Evolutionary conservation across 2,797 vertebrate genomes (phyloP), one percentile per base, ranked within the genome.

Genomic region (Lagorchestes hirsutus): DNA sequence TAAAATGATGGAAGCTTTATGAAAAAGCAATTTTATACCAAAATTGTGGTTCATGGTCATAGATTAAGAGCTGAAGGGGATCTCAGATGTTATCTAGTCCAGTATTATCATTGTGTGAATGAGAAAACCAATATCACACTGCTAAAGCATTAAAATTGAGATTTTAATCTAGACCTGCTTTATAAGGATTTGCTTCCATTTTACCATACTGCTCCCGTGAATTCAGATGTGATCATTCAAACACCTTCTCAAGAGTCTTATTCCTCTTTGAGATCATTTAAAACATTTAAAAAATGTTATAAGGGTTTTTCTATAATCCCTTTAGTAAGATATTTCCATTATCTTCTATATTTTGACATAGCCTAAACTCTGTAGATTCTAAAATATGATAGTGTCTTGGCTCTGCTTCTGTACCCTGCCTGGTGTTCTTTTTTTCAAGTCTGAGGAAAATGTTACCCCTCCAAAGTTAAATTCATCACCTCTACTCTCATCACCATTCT

Each of bases 281-380:
- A 90, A 90, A 14, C 28, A 59, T 50, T 55, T 92, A 10, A 90
- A 90, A 40, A 18, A 92, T 6, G 34, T 1, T n/a, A 67, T 6
- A 67, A 93, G 34, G 14, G 54, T 52, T 52, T 52, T 52, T 55
- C 46, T 54, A 14, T 93, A 91, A 91, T 93, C 55, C 92, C 56
- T 94, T 91, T n/a, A 91, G 90, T 93, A 67, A 82, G 67, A 0
- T 46, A 91, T 74, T 96, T 92, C 46, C 58, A 52, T 91, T 90
- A 9, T 87, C n/a, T 55, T 52, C 91, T 92, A 46, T 74, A 12
- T 74, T 55, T 92, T 93, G 1, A 56, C 93, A 91, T 90, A 54
- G 67, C n/a, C 59, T 0, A 0, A 91, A 29, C 11, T 90, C 22
- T 90, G 14, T 58, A 55, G n/a, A 18, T 4, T 55, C 52, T 24